These are phyloP conservation scores for Archegozetes longisetosus DNA, from an alignment of 1,140 invertebrate genomes.

Conservation along the genomic window DNA sequence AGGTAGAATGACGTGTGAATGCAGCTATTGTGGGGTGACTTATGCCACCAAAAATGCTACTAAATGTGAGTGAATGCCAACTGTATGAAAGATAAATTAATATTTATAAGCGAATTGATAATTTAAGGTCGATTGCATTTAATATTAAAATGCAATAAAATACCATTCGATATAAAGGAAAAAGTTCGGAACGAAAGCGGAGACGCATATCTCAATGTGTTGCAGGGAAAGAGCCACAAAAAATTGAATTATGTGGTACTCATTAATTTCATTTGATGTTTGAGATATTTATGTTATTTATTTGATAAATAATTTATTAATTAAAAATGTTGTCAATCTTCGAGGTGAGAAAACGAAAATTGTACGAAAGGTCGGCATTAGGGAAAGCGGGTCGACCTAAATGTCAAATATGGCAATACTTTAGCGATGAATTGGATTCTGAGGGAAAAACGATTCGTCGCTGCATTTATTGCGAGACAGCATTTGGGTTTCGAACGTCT, in stretches of 20 bases:
- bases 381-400: not conserved
- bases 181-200: not conserved
- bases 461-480: not conserved
- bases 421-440: not conserved
- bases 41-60: constrained; percentile 11
- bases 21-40: constrained; percentile 6
- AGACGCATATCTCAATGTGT: not conserved
- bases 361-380: not conserved
- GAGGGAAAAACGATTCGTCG: not conserved
- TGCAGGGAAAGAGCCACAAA: not conserved
- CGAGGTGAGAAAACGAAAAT: not conserved
- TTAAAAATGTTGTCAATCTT: not conserved
- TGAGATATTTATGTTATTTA: not conserved
- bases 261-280: not conserved
- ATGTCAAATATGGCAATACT: not conserved
- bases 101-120: too few species aligned
- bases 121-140: constrained; percentile 7
- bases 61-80: not conserved
- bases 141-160: not conserved
- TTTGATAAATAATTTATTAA: not conserved
- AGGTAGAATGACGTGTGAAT: not conserved
- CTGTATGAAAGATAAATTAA: not conserved
- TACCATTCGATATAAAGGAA: not conserved
- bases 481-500: not conserved
- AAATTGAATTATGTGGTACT: not conserved